Base-by-base conservation (phyloP, 2,888 invertebrate species). In the Leptarthrus brevirostris region DNA sequence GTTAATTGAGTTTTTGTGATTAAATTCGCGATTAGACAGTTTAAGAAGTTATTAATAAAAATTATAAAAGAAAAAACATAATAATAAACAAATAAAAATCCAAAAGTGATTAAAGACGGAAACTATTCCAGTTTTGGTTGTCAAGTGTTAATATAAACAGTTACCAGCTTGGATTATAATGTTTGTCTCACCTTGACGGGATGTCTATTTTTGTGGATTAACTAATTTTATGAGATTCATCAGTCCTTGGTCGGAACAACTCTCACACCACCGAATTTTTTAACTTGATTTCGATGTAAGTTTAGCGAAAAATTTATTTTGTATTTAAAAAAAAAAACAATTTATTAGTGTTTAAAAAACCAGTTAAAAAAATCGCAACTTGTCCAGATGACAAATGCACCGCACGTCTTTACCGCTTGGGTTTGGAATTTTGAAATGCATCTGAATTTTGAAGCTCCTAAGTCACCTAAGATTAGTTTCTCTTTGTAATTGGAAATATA, bases 191-290 rank as follows among this genome's bases (percentile, higher is more conserved):
- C 74, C 74, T 74, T 74, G 72, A 73, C 69, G 70, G 54, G 54
- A 71, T 75, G 73, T 70, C 73, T 73, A 75, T 75, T 75, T 75
- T 71, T 75, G 73, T 75, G 75, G 75, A 75, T 75, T 70, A 75
- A 73, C 49, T 70, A 73, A 73, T 75, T 74, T 66, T 64, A 30
- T 40, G 44, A 47, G 64, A 64, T 47, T 64, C 64, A 26, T 64
- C 47, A 64, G 64, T 64, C 64, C 64, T 64, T 64, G 64, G 64
- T 47, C 24, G 44, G 47, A 64, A 10, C 64, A 44, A 20, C 20
- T 14, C 6, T 64, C 5, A 20, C 24, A 47, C 24, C 40, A 44
- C 22, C 24, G 64, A 44, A 24, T 44, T 44, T 47, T 22, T 47
- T 44, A 44, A 47, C 26, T 47, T 24, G 40, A 12, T 40, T 12